Base-by-base conservation (phyloP, 2,888 invertebrate species). In the Macrophya annulata region DNA sequence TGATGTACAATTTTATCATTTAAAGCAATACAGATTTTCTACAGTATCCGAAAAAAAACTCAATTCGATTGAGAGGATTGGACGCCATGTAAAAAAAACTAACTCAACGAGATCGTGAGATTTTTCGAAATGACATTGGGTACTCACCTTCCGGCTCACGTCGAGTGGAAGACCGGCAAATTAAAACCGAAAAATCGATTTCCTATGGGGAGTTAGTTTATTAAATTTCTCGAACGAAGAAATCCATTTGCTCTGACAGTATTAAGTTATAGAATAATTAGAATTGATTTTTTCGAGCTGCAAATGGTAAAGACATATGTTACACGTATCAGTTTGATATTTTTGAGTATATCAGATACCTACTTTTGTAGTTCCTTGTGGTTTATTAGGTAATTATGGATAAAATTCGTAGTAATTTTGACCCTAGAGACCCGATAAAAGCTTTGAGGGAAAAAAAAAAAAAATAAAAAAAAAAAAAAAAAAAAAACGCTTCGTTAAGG, bases 401-500 rank as follows among this genome's bases (percentile, higher is more conserved):
- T 74, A 74, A 45, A 74, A 45, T 74, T 74, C 5, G 45, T 74
- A n/a, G 72, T 74, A 74, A 74, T 43, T 45, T 74, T 74, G 72
- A 31, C 43, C 45, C 72, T n/a, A 37, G 62, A 81, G 15, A 40
- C 21, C 10, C 43, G 59, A 81, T 62, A 81, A 62, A 81, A 81
- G 40, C 12, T 37, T 51, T 43, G 81, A 62, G 62, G 17, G 17
- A 17, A 51, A 48, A 51, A 25, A 48, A 25, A 51, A 51, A 51
- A 31, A 62, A 48, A 83, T 71, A 83, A 71, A 71, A 43, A 17
- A 51, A 48, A 51, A 25, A 48, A 25, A 51, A 51, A 51, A 31
- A 62, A 48, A 83, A 83, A 83, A 71, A 71, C 68, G 48, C 68
- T 83, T 83, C 83, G 83, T 83, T 83, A 83, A 83, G 68, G 48